Base-by-base conservation (phyloP, 2,888 invertebrate genomes). In the Tholera decimalis region DNA sequence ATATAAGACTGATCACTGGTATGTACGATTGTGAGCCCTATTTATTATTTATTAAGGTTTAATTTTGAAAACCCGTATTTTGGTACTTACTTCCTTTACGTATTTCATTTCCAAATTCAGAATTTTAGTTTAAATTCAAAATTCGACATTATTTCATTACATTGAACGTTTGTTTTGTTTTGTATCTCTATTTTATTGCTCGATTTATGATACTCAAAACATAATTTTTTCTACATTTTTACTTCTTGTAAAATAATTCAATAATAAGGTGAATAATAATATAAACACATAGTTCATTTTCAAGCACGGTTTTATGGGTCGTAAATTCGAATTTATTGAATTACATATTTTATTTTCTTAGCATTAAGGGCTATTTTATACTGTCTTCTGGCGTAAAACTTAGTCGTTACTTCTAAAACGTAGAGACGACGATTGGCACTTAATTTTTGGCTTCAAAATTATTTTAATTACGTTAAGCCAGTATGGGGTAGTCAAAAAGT, bases 1-100 rank as follows among this genome's bases (percentile, higher is more conserved):
- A 97, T 89, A 97, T 98, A 86, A 96, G 97, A 88, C 97, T 98
- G 89, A 96, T 98, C 83, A 97, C 98, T 81, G 97, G 98, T 98
- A 91, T 92, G 96, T 93, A 26, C 24, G 8, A 60, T 24, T 18
- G 2, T 56, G 11, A 28, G 3, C 3, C 22, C 35, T 59, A 55
- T 57, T 0, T 43, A 0, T 28, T 35, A 28, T 4, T 0, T 0
- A 0, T 0, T 61, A 69, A n/a, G 24, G 37, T 46, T 47, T 5
- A n/a, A 15, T 43, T 62, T 76, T 1, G 11, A 15, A 18, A 2
- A 26, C 20, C n/a, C 1, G 0, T 69, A 13, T 26, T 37, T 30
- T 11, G 15, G 20, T 18, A 39, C 39, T 30, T 63, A 30, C 15
- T 28, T 2, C 1, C 1, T 28, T 57, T n/a, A 9, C 5, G 30